phyloP scores from a whole-genome alignment of 2,888 invertebrate species.

The Pyrocoelia pectoralis region DNA sequence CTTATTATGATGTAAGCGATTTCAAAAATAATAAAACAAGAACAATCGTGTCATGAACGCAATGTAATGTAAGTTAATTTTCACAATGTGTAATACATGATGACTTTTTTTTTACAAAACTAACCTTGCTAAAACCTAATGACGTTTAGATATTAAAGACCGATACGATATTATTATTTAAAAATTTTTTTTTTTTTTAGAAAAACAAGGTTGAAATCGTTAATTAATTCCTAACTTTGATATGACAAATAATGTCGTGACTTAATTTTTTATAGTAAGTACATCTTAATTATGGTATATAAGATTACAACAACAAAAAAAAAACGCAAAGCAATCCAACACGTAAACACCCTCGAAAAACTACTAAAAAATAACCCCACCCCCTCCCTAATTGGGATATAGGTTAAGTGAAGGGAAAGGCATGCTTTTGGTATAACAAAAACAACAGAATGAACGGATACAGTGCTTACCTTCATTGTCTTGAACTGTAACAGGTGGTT shows the following conservation, averaged over 20 bases:
- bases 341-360: too few relatives aligned
- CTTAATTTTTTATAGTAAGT: slow-evolving; percentile 17
- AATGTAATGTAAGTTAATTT: slow-evolving; percentile 23
- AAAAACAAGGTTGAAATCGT: slow-evolving; percentile 25
- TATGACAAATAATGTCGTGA: slow-evolving; percentile 12
- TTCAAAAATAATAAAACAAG: too few relatives aligned
- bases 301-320: too few relatives aligned
- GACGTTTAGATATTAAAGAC: slow-evolving; percentile 27
- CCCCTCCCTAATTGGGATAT: too few relatives aligned
- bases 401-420: too few relatives aligned
- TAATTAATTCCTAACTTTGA: slow-evolving; percentile 22
- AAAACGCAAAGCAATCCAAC: neutral
- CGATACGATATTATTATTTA: slow-evolving; percentile 17
- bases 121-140: slow-evolving; percentile 24
- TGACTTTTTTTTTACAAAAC: slow-evolving; percentile 10
- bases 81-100: slow-evolving; percentile 26
- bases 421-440: too few relatives aligned
- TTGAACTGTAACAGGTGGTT: slow-evolving; percentile 63
- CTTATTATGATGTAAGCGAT: too few relatives aligned
- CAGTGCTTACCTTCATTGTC: slow-evolving; percentile 57
- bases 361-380: too few relatives aligned
- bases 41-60: too few relatives aligned
- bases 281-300: neutral
- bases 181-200: too few relatives aligned
- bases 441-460: neutral